These are phyloP conservation scores for Vidua chalybeata DNA, from an alignment of 2,113 vertebrate species.

Conservation along the genomic window DNA sequence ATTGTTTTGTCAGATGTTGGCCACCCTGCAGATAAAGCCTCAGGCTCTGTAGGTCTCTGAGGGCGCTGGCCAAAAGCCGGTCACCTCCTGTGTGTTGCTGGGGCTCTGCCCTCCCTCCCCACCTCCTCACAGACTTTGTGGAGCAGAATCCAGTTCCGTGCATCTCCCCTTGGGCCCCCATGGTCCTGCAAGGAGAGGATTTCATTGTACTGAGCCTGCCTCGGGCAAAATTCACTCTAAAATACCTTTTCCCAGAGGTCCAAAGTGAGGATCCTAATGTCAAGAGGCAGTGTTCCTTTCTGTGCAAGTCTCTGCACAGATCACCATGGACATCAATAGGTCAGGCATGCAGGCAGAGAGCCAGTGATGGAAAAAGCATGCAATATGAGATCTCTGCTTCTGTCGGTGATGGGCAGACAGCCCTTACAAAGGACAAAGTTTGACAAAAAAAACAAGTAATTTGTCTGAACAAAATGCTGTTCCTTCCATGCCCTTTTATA, in stretches of 20 bases:
- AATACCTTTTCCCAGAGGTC: not conserved
- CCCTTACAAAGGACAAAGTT: not conserved
- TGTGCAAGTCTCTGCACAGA: not conserved
- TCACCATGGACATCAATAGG: not conserved
- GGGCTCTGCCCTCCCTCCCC: not conserved
- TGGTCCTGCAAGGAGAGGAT: not conserved
- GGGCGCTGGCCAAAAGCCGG: not conserved
- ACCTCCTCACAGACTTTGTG: not conserved
- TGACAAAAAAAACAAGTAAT: not conserved
- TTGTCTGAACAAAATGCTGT: not conserved
- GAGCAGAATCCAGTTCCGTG: not conserved
- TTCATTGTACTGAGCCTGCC: not conserved
- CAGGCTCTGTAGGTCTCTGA: not conserved
- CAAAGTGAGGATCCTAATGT: not conserved
- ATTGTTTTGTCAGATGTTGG: slow-evolving; percentile 23
- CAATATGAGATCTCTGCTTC: not conserved
- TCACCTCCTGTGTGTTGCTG: not conserved
- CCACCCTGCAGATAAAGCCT: not conserved
- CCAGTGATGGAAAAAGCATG: not conserved
- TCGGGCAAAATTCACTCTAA: not conserved
- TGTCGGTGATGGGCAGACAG: not conserved
- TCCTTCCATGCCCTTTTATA: not conserved
- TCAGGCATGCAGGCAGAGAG: not conserved
- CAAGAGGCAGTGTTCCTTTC: not conserved
- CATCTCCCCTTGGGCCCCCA: not conserved